Evolutionary conservation across 2,888 invertebrate species (phyloP), one percentile per base, ranked within the genome.

Genomic region (Abscondita cerata): DNA sequence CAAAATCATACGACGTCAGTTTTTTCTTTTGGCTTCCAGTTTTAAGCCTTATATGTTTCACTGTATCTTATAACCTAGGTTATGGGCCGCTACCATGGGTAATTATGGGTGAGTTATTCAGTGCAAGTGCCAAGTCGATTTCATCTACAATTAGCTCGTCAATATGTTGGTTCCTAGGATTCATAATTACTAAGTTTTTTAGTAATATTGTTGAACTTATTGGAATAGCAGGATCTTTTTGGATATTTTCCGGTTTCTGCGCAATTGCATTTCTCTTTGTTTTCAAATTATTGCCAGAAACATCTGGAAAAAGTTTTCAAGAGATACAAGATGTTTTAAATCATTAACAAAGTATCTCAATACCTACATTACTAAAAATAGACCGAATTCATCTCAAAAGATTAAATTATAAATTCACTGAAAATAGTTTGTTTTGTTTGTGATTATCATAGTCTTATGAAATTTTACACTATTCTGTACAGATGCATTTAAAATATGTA

Each of bases 61-160:
- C 92, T 61, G 81, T 89, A 52, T 86, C 89, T 0, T 93, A 92
- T 80, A 89, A 91, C 78, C 81, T 89, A 71, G 93, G 88, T 0
- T 87, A 90, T 55, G 93, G 95, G 1, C 90, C 92, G 0, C 78
- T 93, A 19, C 91, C 93, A 0, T 93, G 93, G 92, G 90, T 92
- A 0, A 88, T 94, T 15, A 87, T 93, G 85, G 90, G 92, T 0
- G 94, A 95, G 78, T 85, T 95, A 78, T 89, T 96, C 78, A 89
- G 95, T 12, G 83, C 89, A 0, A 90, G 92, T 69, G 89, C 92
- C 0, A 92, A 93, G 79, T 88, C 91, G 0, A 83, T 86, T 6
- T 92, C 92, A 0, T 89, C 92, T 0, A 89, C 92, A 0, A 83
- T 92, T 0, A 90, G 91, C 0, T 90, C 93, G 0, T 88, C 90